phyloP scores from a whole-genome alignment of 2,113 vertebrate species.

The Arothron firmamentum region DNA sequence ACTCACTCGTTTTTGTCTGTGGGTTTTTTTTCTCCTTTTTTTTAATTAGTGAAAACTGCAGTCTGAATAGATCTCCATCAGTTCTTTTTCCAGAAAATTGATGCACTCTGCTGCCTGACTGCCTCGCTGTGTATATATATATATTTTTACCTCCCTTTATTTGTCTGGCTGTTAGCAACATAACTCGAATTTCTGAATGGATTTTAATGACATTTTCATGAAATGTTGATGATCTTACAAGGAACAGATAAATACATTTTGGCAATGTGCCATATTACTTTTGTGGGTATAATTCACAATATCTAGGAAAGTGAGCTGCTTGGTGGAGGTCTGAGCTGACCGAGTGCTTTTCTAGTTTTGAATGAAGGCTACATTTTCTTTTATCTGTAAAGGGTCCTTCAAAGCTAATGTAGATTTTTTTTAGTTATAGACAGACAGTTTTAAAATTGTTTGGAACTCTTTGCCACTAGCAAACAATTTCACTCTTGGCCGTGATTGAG shows the following conservation, averaged over 20 bases:
- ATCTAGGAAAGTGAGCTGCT: neutral
- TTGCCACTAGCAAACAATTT: constrained; percentile 13
- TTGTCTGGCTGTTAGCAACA: too few species aligned
- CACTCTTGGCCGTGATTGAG: constrained; percentile 9
- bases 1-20: neutral
- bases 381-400: too few species aligned
- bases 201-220: too few species aligned
- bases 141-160: too few species aligned
- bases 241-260: too few species aligned
- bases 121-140: constrained; percentile 33
- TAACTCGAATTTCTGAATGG: too few species aligned
- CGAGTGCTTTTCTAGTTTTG: neutral
- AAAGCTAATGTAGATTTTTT: too few species aligned
- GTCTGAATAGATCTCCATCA: constrained; percentile 60
- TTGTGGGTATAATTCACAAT: neutral
- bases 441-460: too few species aligned
- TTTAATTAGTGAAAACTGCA: constrained; percentile 20
- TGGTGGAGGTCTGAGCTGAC: too few species aligned
- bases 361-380: too few species aligned
- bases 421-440: too few species aligned
- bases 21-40: neutral
- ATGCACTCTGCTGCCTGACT: constrained; percentile 39
- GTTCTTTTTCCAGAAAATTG: constrained; percentile 50
- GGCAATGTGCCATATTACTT: neutral
- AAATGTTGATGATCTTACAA: too few species aligned